phyloP scores from a whole-genome alignment of 2,797 vertebrate species.

The Sitta carolinensis region DNA sequence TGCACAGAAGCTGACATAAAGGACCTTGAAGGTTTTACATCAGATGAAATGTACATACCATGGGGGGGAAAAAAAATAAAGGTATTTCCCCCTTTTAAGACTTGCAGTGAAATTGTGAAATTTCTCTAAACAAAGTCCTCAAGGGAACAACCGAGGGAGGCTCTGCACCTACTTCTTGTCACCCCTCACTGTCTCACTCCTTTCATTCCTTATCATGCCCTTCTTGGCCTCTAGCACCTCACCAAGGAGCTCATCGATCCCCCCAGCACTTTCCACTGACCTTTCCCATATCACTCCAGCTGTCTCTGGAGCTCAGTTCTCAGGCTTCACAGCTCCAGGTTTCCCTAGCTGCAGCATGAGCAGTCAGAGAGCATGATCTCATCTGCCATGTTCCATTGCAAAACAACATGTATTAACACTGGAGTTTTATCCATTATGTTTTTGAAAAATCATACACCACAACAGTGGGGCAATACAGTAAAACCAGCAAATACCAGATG shows the following conservation, averaged over 20 bases:
- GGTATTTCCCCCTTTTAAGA: rapidly evolving
- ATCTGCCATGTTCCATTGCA: background rate
- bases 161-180: background rate
- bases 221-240: background rate
- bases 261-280: background rate
- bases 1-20: background rate
- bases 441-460: background rate
- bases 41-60: background rate
- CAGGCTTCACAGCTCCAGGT: conserved; percentile 17
- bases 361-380: background rate
- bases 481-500: background rate
- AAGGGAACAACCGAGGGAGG: background rate
- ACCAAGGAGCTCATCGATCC: background rate
- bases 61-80: background rate
- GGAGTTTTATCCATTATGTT: background rate
- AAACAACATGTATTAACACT: background rate
- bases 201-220: background rate
- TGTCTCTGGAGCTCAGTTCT: conserved; percentile 23
- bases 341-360: background rate
- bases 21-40: background rate
- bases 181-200: background rate
- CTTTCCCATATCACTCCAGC: background rate
- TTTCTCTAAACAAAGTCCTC: background rate
- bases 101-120: background rate
- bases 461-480: background rate